These are phyloP conservation scores for Pristionchus entomophagus DNA, from an alignment of 2,888 invertebrate species.

Conservation along the genomic window DNA sequence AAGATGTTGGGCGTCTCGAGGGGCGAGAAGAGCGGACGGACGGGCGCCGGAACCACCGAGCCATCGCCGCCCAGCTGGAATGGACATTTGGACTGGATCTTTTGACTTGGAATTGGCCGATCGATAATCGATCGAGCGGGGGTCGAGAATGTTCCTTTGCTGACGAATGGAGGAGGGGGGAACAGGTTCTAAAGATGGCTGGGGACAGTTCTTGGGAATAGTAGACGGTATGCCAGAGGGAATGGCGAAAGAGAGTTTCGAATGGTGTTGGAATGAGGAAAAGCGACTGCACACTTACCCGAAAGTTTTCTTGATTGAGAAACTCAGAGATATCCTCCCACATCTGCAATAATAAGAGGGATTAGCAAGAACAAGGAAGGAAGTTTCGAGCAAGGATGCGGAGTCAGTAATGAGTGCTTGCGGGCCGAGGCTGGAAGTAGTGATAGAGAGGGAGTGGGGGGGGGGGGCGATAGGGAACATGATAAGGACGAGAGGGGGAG, in stretches of 20 bases:
- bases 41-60: slow-evolving; percentile 3
- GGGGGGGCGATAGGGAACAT: background rate
- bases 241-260: background rate
- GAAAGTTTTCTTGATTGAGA: slow-evolving; percentile 48
- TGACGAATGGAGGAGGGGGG: background rate
- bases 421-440: background rate
- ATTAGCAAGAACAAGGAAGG: background rate
- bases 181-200: slow-evolving; percentile 42
- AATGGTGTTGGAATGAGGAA: background rate
- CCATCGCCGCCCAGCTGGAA: slow-evolving; percentile 44
- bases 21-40: slow-evolving; percentile 43
- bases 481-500: background rate
- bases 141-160: slow-evolving; percentile 11
- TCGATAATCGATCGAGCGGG: background rate
- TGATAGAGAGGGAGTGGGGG: slow-evolving; percentile 25
- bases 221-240: background rate
- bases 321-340: slow-evolving; percentile 49
- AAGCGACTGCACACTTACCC: slow-evolving; percentile 15
- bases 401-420: slow-evolving; percentile 13
- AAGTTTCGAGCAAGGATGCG: background rate
- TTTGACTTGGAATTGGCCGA: background rate
- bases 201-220: background rate
- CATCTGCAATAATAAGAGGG: slow-evolving; percentile 45
- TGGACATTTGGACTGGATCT: background rate
- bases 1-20: slow-evolving; percentile 47